Evolutionary conservation across 1,140 invertebrate species (phyloP).

Genomic region (Aphelenchoides avenae): DNA sequence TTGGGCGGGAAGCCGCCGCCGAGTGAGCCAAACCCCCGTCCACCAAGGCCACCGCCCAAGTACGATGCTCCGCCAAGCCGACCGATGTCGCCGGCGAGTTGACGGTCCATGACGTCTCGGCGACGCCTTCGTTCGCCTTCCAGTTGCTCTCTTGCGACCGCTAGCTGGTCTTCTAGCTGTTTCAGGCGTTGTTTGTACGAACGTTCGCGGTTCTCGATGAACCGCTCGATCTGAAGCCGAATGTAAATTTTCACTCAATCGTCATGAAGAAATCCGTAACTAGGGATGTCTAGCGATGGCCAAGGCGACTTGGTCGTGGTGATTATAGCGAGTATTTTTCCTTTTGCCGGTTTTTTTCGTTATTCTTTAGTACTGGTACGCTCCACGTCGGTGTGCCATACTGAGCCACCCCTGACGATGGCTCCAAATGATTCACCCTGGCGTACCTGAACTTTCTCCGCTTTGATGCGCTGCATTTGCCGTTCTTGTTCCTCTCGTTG

Average conservation of each 20-base stretch:
- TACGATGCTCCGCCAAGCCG: slow-evolving; percentile 33
- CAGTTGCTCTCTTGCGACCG: slow-evolving; percentile 51
- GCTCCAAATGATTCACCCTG: background rate
- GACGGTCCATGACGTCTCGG: slow-evolving; percentile 48
- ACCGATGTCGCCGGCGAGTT: slow-evolving; percentile 44
- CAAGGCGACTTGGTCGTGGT: too few species aligned
- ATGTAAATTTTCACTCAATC: too few species aligned
- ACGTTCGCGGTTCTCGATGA: slow-evolving; percentile 56
- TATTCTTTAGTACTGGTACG: too few species aligned
- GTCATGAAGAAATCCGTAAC: too few species aligned
- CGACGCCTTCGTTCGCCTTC: slow-evolving; percentile 51
- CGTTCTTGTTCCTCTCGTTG: slow-evolving; percentile 58
- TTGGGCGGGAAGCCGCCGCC: slow-evolving; percentile 22
- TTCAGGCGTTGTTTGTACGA: slow-evolving; percentile 48
- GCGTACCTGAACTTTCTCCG: slow-evolving; percentile 55
- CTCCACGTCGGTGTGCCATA: too few species aligned
- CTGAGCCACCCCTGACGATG: too few species aligned
- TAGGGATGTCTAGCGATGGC: too few species aligned
- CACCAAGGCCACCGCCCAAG: slow-evolving; percentile 15
- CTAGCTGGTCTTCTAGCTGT: slow-evolving; percentile 54
- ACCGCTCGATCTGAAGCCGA: slow-evolving; percentile 54
- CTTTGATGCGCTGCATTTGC: slow-evolving; percentile 47
- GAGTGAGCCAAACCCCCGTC: slow-evolving; percentile 42
- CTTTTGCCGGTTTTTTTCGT: too few species aligned
- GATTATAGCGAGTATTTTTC: too few species aligned